Evolutionary conservation across 2,113 vertebrate genomes (phyloP).

Genomic region (Macrotis lagotis): DNA sequence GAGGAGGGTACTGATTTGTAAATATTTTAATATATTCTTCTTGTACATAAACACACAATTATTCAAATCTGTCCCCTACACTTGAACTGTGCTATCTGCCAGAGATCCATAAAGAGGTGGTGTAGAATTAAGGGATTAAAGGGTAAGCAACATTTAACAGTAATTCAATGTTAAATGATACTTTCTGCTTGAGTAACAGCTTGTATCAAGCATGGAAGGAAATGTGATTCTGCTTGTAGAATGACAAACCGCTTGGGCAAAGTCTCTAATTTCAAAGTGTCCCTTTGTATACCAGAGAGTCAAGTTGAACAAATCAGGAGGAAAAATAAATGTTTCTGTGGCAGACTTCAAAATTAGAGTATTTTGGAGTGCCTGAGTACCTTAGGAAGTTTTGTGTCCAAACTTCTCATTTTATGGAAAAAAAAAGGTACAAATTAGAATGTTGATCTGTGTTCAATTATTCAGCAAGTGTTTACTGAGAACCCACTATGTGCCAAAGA

Average conservation of each 20-base stretch:
- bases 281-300: conserved; percentile 39
- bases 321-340: background rate
- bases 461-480: background rate
- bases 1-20: conserved; percentile 74
- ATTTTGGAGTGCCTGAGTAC: background rate
- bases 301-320: background rate
- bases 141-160: conserved; percentile 57
- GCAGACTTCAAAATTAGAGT: background rate
- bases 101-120: conserved; percentile 59
- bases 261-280: conserved; percentile 35
- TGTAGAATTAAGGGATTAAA: conserved; percentile 64
- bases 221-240: conserved; percentile 63
- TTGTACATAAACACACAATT: conserved; percentile 78
- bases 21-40: conserved; percentile 78
- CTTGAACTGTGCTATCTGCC: conserved; percentile 65
- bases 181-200: conserved; percentile 45
- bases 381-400: background rate
- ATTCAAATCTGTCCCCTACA: conserved; percentile 66
- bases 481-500: background rate
- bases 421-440: background rate
- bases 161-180: conserved; percentile 63
- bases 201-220: conserved; percentile 59
- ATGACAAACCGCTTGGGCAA: conserved; percentile 44
- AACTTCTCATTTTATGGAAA: background rate
- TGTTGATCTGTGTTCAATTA: background rate